phyloP scores from a whole-genome alignment of 2,113 vertebrate species.

The Xiphophorus hellerii region DNA sequence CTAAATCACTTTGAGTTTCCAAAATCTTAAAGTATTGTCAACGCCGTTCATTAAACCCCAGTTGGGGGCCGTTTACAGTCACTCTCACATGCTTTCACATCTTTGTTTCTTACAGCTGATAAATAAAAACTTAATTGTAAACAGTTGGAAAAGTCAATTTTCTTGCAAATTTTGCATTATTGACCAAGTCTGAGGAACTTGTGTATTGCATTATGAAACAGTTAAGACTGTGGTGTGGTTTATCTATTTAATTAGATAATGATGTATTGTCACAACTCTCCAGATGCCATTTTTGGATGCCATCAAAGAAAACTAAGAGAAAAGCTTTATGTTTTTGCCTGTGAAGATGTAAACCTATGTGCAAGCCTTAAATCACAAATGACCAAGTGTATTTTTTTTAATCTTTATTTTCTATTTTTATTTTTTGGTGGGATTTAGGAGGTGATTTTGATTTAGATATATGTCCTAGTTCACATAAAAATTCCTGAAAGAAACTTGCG shows the following conservation, averaged over 20 bases:
- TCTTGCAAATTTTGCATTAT: constrained; percentile 17
- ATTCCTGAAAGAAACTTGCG: constrained; percentile 36
- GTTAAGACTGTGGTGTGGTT: constrained; percentile 13
- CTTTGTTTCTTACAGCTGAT: constrained; percentile 3
- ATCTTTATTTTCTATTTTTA: not conserved
- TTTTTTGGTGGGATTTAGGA: not conserved
- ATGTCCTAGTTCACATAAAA: constrained; percentile 35
- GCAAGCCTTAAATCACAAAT: constrained; percentile 63
- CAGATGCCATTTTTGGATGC: constrained; percentile 48
- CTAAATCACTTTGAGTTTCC: not conserved
- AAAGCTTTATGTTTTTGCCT: constrained; percentile 51
- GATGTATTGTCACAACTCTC: constrained; percentile 25
- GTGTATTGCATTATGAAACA: constrained; percentile 24
- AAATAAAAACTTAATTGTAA: constrained; percentile 38
- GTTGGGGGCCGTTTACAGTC: constrained; percentile 36
- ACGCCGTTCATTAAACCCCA: constrained; percentile 2
- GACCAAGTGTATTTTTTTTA: constrained; percentile 40
- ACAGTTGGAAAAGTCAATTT: constrained; percentile 8
- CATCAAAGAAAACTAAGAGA: constrained; percentile 25
- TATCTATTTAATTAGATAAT: constrained; percentile 39
- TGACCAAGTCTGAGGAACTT: constrained; percentile 27
- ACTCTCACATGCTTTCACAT: not conserved
- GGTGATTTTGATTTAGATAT: constrained; percentile 28
- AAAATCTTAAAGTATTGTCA: constrained; percentile 3
- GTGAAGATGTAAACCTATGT: constrained; percentile 43